These are phyloP conservation scores for Ptilorrhoa leucosticta DNA, from an alignment of 2,113 vertebrate genomes.

Conservation along the genomic window DNA sequence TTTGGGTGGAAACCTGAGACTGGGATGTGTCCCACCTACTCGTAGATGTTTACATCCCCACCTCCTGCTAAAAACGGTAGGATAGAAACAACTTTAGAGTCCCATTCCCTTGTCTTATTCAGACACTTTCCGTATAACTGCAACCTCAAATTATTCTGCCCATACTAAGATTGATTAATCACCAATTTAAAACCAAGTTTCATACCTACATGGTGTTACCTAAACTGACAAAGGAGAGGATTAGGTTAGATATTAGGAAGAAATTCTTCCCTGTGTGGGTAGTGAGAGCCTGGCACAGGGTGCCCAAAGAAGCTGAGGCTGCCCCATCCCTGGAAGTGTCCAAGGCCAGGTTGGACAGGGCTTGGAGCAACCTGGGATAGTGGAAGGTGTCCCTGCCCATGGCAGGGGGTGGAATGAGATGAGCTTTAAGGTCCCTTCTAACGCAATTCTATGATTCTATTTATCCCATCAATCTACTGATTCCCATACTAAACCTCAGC, in stretches of 20 bases:
- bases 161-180: background rate
- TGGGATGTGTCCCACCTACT: background rate
- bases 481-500: background rate
- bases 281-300: rapidly evolving
- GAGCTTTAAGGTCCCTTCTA: background rate
- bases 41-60: background rate
- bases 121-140: background rate
- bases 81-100: background rate
- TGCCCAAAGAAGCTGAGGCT: background rate
- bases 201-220: background rate
- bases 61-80: background rate
- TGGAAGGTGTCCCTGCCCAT: background rate
- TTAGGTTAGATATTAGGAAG: background rate
- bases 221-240: background rate
- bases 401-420: background rate
- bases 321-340: background rate
- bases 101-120: background rate
- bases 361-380: rapidly evolving
- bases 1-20: rapidly evolving
- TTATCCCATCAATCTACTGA: background rate
- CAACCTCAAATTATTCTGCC: background rate
- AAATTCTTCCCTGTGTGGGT: background rate
- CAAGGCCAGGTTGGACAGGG: rapidly evolving
- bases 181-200: background rate
- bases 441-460: background rate